Percentiles rank a stretch among this genome's conserved stretches.
Evolutionary conservation across 1,140 invertebrate genomes (phyloP).

Genomic region (Panagrolaimus sp.): DNA sequence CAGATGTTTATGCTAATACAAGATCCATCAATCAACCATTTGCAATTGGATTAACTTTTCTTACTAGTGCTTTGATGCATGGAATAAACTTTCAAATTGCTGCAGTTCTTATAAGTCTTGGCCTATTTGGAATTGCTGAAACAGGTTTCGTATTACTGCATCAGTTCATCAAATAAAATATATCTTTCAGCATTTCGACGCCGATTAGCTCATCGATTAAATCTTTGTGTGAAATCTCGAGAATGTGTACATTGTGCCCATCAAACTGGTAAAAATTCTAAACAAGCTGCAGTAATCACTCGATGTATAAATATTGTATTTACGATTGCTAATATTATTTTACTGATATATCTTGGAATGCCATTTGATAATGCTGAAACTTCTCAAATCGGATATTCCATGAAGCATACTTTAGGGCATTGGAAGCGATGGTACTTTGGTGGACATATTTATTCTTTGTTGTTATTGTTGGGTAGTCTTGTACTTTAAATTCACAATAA

Average conservation of each 20-base stretch:
- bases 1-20: not conserved
- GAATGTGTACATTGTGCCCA: not conserved
- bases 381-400: not conserved
- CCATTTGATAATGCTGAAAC: constrained; percentile 13
- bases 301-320: not conserved
- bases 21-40: constrained; percentile 4
- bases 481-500: too few relatives aligned
- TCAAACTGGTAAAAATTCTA: not conserved
- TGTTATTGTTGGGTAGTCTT: too few relatives aligned
- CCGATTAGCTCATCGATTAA: not conserved
- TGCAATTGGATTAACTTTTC: not conserved
- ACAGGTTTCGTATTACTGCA: not conserved
- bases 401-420: not conserved
- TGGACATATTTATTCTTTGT: constrained; percentile 7
- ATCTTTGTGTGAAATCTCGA: constrained; percentile 2
- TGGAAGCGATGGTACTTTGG: not conserved
- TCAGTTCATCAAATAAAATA: not conserved
- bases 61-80: not conserved
- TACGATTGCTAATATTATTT: not conserved
- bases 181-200: not conserved
- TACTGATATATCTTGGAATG: constrained; percentile 7
- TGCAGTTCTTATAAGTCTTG: not conserved
- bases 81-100: constrained; percentile 9
- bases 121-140: constrained; percentile 1
- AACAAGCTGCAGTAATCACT: not conserved